These are phyloP conservation scores for Tinea trinotella DNA, from an alignment of 2,888 invertebrate genomes.

Conservation along the genomic window DNA sequence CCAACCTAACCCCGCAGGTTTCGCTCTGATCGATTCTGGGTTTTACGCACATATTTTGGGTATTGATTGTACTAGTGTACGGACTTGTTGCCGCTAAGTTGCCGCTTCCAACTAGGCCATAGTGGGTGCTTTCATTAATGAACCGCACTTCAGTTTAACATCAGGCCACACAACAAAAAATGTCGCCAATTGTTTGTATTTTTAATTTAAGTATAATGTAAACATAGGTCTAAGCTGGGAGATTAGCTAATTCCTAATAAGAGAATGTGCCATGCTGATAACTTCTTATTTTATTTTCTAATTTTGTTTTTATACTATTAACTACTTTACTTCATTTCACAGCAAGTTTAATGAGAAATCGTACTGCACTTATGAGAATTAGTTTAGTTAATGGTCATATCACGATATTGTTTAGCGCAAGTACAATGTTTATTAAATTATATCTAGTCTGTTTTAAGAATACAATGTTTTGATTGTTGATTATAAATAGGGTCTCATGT, in stretches of 20 bases:
- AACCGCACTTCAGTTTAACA: too few species aligned
- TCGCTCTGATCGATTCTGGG: too few species aligned
- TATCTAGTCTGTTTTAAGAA: background rate
- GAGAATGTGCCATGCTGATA: slow-evolving; percentile 71
- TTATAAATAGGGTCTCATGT: background rate
- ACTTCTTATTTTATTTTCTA: slow-evolving; percentile 62
- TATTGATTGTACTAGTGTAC: too few species aligned
- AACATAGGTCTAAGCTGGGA: slow-evolving; percentile 54
- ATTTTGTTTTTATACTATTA: slow-evolving; percentile 53
- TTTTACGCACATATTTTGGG: too few species aligned
- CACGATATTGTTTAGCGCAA: slow-evolving; percentile 5
- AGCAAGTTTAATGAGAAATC: slow-evolving; percentile 27
- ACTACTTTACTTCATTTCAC: slow-evolving; percentile 48
- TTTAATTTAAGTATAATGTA: slow-evolving; percentile 26
- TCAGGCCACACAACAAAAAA: too few species aligned
- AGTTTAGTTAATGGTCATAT: slow-evolving; percentile 1
- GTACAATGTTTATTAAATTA: background rate
- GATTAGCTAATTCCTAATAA: slow-evolving; percentile 59
- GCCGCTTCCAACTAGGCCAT: too few species aligned
- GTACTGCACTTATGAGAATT: slow-evolving; percentile 14
- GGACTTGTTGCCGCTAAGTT: too few species aligned
- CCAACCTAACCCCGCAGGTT: too few species aligned
- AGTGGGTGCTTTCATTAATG: too few species aligned
- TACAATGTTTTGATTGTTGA: slow-evolving; percentile 3
- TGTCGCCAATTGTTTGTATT: background rate